phyloP scores from a whole-genome alignment of 2,888 invertebrate genomes.

The Thereva unica region DNA sequence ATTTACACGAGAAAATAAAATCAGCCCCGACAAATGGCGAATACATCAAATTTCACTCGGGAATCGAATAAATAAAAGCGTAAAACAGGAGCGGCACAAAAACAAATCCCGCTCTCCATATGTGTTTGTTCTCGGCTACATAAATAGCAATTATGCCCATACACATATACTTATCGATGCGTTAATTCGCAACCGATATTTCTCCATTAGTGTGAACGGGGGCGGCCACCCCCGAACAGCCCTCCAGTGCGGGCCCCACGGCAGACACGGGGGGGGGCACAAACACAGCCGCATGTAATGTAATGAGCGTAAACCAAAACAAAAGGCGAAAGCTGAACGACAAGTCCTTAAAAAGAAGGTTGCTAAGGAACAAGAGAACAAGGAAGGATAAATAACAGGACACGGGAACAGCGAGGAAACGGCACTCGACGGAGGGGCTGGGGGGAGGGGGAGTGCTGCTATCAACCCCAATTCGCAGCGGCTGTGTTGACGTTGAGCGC shows the following conservation, averaged over 20 bases:
- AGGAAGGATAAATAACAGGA: conserved; percentile 16
- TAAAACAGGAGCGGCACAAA: conserved; percentile 5
- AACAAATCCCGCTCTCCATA: conserved; percentile 6
- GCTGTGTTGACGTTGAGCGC: no score
- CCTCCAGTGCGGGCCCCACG: conserved; percentile 1
- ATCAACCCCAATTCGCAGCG: no score
- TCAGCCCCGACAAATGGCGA: conserved; percentile 3
- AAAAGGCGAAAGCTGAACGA: conserved; percentile 20
- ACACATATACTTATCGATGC: conserved; percentile 37
- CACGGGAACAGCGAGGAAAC: no score
- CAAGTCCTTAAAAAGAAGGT: conserved; percentile 1
- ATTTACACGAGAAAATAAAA: conserved; percentile 10
- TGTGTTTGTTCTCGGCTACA: conserved; percentile 25
- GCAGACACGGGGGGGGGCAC: conserved; percentile 18
- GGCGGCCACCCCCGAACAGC: neutral
- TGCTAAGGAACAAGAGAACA: neutral
- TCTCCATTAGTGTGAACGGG: conserved; percentile 37
- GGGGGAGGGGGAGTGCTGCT: no score
- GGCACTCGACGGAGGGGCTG: no score
- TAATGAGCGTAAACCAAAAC: conserved; percentile 40
- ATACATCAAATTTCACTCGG: conserved; percentile 15
- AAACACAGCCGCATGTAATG: conserved; percentile 9
- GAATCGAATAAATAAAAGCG: conserved; percentile 29
- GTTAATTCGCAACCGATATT: conserved; percentile 41
- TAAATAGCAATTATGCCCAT: conserved; percentile 35